phyloP scores from a whole-genome alignment of 2,113 vertebrate species.

The Microcebus lehilahytsara region DNA sequence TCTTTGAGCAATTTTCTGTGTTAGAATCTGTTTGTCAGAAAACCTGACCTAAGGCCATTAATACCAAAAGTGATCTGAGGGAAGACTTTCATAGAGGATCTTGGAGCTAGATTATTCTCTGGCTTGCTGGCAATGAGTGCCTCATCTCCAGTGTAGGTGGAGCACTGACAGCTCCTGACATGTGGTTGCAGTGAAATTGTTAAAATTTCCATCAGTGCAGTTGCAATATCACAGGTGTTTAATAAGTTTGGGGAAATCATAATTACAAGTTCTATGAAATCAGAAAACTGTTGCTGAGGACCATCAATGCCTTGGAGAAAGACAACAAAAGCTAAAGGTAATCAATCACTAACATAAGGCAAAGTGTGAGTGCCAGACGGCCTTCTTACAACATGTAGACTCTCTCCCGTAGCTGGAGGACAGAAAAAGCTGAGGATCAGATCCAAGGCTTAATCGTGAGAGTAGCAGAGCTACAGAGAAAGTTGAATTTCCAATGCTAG shows the following conservation, averaged over 20 bases:
- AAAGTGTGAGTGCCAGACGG: not conserved
- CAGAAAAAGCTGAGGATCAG: not conserved
- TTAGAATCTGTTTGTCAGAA: not conserved
- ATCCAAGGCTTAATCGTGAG: not conserved
- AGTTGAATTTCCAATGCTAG: not conserved
- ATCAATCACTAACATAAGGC: not conserved
- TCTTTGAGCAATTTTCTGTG: not conserved
- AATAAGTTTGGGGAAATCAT: not conserved
- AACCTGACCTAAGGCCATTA: not conserved
- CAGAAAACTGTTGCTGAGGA: not conserved
- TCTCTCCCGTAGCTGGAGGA: not conserved
- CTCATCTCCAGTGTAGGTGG: not conserved
- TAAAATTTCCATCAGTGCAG: not conserved
- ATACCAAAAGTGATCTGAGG: not conserved
- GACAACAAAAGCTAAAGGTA: not conserved
- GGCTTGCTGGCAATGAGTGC: not conserved
- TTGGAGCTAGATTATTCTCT: not conserved
- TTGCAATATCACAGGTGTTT: not conserved
- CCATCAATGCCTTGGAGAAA: not conserved
- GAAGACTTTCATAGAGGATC: not conserved
- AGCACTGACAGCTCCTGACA: not conserved
- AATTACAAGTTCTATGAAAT: not conserved
- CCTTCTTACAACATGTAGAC: not conserved
- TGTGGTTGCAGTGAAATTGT: not conserved
- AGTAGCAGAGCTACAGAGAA: not conserved